phyloP scores from a whole-genome alignment of 2,113 vertebrate species.

The Opisthocomus hoazin region DNA sequence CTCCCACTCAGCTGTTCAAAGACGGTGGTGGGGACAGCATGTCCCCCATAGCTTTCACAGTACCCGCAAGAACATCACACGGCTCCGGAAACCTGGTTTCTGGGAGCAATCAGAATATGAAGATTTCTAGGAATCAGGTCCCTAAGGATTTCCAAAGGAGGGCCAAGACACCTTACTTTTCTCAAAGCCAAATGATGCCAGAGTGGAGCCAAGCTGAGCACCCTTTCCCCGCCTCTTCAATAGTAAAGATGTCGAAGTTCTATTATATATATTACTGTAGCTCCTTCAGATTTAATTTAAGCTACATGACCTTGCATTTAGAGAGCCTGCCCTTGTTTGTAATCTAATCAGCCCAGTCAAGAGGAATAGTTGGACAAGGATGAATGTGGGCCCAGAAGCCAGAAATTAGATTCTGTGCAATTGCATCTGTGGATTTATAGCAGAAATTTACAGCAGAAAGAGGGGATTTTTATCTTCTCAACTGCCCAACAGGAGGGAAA shows the following conservation, averaged over 20 bases:
- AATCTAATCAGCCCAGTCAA: conserved; percentile 52
- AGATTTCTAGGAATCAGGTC: background rate
- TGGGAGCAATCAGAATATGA: background rate
- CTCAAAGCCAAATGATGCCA: background rate
- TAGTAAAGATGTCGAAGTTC: background rate
- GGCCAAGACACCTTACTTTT: background rate
- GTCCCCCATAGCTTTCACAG: too few relatives aligned
- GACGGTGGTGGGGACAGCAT: background rate
- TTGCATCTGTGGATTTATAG: conserved; percentile 53
- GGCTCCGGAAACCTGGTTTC: background rate
- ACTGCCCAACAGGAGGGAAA: background rate
- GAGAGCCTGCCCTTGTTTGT: conserved; percentile 22
- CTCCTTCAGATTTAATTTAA: conserved; percentile 53
- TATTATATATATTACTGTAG: background rate
- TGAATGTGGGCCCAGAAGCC: conserved; percentile 17
- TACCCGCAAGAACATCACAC: background rate
- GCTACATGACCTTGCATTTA: conserved; percentile 46
- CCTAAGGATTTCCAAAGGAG: background rate
- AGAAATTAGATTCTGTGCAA: conserved; percentile 52
- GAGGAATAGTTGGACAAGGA: conserved; percentile 45
- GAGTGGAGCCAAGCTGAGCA: background rate
- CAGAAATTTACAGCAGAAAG: conserved; percentile 40
- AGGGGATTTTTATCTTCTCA: conserved; percentile 6
- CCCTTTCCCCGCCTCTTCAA: background rate
- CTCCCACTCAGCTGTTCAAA: background rate